Evolutionary conservation across 2,797 vertebrate genomes (phyloP), one percentile per base, ranked within the genome.

Genomic region (Pteropus rufus): DNA sequence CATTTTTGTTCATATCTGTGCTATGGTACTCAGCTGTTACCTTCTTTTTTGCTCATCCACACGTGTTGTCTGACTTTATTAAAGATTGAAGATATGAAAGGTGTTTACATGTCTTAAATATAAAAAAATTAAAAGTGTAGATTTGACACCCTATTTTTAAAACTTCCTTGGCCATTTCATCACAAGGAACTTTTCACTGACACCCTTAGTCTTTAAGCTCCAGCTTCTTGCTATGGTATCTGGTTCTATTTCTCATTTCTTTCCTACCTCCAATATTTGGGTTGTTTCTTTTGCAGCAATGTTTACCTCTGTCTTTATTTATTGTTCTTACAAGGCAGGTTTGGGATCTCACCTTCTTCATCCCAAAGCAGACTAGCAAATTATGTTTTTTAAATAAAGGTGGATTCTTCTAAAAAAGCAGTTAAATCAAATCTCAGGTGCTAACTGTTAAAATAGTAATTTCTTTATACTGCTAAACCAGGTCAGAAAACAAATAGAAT

Each of bases 401-500:
- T 91, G 10, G 24, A 5, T 76, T 90, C 67, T 89, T 89, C n/a
- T 75, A 60, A 93, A 89, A 84, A 80, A 73, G 21, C 11, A 65
- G 44, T 82, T 64, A 44, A 56, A 34, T 82, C 62, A 39, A 56
- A 41, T 34, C 31, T 31, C n/a, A 86, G 58, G 34, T 91, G 44
- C 39, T 65, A 75, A 23, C 56, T 73, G 34, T 83, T 90, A 85
- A 95, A 96, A 83, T 56, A 89, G 39, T 70, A 58, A 64, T 87
- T 79, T 77, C 34, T 90, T 69, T 70, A 24, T 93, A 82, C 21
- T 64, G n/a, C 29, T 89, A 10, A 65, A 19, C 21, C 76, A 75
- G n/a, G 34, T 87, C 24, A 81, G 56, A 70, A 84, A 85, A 81
- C n/a, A 95, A 89, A 65, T 18, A 34, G 36, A 77, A 56, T 39